A percentile compares a stretch with the other conserved stretches of the same genome.
Conservation (phyloP, 2,113 vertebrate genomes). For the Suncus etruscus region DNA sequence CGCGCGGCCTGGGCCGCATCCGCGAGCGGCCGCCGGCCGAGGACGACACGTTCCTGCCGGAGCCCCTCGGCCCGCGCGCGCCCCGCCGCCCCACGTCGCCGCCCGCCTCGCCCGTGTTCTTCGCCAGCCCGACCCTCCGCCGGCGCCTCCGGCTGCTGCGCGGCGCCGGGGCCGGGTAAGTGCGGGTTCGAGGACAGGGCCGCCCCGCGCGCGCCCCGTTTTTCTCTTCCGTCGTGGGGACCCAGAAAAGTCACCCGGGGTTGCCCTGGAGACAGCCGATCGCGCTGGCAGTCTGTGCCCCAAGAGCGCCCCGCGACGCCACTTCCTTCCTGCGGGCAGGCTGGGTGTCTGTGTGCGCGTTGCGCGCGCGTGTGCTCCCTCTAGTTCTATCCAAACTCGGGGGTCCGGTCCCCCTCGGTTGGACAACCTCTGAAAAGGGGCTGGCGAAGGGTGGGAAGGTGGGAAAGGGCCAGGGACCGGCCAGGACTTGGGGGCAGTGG, state of each 20-base stretch:
- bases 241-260: slow-evolving; percentile 55
- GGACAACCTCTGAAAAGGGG: not conserved
- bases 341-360: no score
- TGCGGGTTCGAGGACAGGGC: slow-evolving; percentile 51
- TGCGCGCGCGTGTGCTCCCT: no score
- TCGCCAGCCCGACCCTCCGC: slow-evolving; percentile 68
- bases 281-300: slow-evolving; percentile 69
- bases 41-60: slow-evolving; percentile 74
- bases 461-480: no score
- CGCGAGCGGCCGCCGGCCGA: slow-evolving; percentile 61
- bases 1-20: slow-evolving; percentile 60
- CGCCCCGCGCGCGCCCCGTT: slow-evolving; percentile 46
- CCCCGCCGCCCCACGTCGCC: slow-evolving; percentile 62
- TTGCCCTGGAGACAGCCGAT: slow-evolving; percentile 66
- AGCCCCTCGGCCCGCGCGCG: slow-evolving; percentile 15
- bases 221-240: slow-evolving; percentile 38
- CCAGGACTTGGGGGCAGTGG: no score
- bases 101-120: slow-evolving; percentile 72
- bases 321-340: slow-evolving; percentile 49
- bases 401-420: no score
- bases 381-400: no score
- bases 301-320: slow-evolving; percentile 40
- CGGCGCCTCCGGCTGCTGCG: slow-evolving; percentile 70
- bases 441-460: not conserved
- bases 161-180: not conserved